These are phyloP conservation scores for Scaptomyza flava DNA, from an alignment of 2,888 invertebrate species.

Conservation along the genomic window DNA sequence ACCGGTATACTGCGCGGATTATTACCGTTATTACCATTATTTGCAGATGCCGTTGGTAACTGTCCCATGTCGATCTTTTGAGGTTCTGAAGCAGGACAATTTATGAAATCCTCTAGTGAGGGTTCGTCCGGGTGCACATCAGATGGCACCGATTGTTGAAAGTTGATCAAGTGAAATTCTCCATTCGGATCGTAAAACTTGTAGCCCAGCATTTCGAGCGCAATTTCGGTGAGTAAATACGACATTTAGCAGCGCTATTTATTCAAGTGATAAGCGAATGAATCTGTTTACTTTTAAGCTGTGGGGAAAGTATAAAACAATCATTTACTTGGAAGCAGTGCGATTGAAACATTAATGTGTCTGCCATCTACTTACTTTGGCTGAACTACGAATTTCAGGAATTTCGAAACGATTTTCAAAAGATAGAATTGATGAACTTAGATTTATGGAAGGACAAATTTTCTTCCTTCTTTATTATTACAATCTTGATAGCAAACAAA, in stretches of 20 bases:
- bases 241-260: slow-evolving; percentile 66
- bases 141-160: slow-evolving; percentile 58
- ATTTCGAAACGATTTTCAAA: background rate
- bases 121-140: slow-evolving; percentile 2
- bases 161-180: slow-evolving; percentile 74
- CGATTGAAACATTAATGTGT: background rate
- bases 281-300: background rate
- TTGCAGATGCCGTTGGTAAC: background rate
- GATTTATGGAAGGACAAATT: background rate
- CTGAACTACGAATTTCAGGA: background rate
- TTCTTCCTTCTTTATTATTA: background rate
- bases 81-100: slow-evolving; percentile 19
- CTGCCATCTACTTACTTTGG: background rate
- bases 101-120: slow-evolving; percentile 48
- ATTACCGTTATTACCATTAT: background rate
- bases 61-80: slow-evolving; percentile 12
- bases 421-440: background rate
- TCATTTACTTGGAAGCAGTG: background rate
- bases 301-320: background rate
- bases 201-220: slow-evolving; percentile 83
- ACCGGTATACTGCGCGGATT: background rate
- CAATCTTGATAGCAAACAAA: background rate
- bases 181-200: slow-evolving; percentile 82
- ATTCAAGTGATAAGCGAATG: too few relatives aligned
- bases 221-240: slow-evolving; percentile 82